These are phyloP conservation scores for Gadus macrocephalus DNA, from an alignment of 2,113 vertebrate genomes.

Conservation along the genomic window DNA sequence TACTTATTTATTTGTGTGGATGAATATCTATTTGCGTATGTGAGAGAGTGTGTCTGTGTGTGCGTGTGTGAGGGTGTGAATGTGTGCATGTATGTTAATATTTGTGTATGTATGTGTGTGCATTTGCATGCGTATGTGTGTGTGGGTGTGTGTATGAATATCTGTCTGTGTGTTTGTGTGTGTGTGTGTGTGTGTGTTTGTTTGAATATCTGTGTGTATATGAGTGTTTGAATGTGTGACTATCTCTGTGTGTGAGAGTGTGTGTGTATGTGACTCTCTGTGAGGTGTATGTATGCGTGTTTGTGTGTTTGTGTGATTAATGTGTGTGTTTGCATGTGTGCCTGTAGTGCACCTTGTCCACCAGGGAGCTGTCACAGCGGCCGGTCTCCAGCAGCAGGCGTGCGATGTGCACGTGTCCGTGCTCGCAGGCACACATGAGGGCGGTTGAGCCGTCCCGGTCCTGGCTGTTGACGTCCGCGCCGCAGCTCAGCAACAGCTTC, in stretches of 20 bases:
- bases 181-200: no score
- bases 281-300: no score
- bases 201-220: no score
- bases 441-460: constrained; percentile 84
- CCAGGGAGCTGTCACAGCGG: constrained; percentile 72
- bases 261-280: no score
- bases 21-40: no score
- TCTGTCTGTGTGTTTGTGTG: background rate
- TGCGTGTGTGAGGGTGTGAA: no score
- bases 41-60: no score
- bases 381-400: constrained; percentile 78
- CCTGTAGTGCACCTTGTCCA: constrained; percentile 74
- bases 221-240: no score
- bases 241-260: no score
- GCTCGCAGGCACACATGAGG: constrained; percentile 87
- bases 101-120: background rate
- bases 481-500: constrained; percentile 77
- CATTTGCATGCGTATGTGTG: background rate
- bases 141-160: background rate
- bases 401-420: constrained; percentile 83
- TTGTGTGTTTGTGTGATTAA: background rate
- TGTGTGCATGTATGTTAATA: no score
- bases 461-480: constrained; percentile 77
- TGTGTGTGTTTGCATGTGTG: background rate
- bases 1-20: no score